Evolutionary conservation across 2,797 vertebrate species (phyloP), one percentile per base, ranked within the genome.

Genomic region (Mallotus villosus): DNA sequence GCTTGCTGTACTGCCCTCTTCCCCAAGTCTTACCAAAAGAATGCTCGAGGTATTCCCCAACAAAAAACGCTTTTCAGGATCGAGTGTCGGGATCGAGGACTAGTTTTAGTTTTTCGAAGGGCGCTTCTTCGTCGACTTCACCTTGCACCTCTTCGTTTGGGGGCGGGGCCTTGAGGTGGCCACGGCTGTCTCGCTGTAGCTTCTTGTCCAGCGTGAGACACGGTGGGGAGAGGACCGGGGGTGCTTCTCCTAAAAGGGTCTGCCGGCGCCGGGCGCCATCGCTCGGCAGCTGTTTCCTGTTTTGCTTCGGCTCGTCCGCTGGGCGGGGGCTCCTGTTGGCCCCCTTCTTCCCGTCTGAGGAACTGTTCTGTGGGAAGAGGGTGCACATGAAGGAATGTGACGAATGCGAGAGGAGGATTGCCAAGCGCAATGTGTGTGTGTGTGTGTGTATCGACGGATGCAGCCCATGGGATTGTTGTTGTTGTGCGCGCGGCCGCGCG

Each of bases 241-340:
- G 22, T 34, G 51, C 37, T 57, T 75, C 46, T 57, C 29, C 72
- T 74, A 63, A 16, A 34, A 17, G 21, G 64, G 51, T 29, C 68
- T 76, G 72, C 71, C 58, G 71, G 76, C 79, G 75, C 19, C 27
- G 73, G 80, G 72, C 55, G 76, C 80, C 75, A 46, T 61, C 34
- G 79, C 78, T 81, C 86, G 69, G 78, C 92, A 91, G 91, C 92
- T 93, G 91, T 91, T 85, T 94, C 93, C 93, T 93, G 93, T 93
- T 94, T 91, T 91, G 75, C 75, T 72, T 77, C 6, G 69, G 46
- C 76, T 17, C 72, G 84, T 90, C 90, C 84, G 81, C 80, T 82
- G 85, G 72, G 76, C 79, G 81, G 27, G 27, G 82, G 82, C 86
- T 85, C 80, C 80, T 82, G 77, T 74, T 70, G 55, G 37, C 71